These are phyloP conservation scores for Rafetus swinhoei DNA, from an alignment of 2,113 vertebrate species.

Conservation along the genomic window DNA sequence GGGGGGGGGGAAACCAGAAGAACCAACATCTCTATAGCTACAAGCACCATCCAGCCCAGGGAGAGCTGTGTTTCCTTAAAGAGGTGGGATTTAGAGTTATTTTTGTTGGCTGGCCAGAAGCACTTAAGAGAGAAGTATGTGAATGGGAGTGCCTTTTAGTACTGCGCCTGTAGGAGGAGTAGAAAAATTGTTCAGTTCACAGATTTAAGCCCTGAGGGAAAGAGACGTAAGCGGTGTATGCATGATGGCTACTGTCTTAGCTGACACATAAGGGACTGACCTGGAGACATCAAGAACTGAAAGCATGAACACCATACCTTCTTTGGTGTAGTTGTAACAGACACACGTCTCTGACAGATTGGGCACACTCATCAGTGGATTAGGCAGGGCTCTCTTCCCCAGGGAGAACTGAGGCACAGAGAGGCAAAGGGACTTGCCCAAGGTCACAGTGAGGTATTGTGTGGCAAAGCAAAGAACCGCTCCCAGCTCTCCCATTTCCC, in stretches of 20 bases:
- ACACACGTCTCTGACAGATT: not conserved
- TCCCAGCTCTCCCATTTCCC: accelerated
- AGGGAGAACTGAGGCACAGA: too few relatives aligned
- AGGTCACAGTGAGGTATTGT: not conserved
- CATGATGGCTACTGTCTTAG: not conserved
- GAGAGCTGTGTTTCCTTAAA: not conserved
- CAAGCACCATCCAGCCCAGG: not conserved
- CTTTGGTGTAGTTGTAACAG: not conserved
- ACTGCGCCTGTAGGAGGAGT: not conserved
- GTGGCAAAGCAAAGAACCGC: not conserved
- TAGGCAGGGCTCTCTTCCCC: not conserved
- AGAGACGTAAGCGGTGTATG: not conserved
- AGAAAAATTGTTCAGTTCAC: not conserved
- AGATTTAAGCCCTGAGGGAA: not conserved
- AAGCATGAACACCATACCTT: not conserved
- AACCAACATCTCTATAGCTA: not conserved
- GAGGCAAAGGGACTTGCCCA: not conserved
- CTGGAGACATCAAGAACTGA: not conserved
- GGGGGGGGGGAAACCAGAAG: not conserved
- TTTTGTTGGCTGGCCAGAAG: not conserved
- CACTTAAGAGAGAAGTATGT: not conserved
- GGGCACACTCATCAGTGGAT: not conserved
- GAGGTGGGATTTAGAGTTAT: not conserved
- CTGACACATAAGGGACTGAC: not conserved
- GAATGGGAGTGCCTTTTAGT: accelerated